Conservation (phyloP, 2,797 vertebrate species). For the Enteromius fasciolatus region DNA sequence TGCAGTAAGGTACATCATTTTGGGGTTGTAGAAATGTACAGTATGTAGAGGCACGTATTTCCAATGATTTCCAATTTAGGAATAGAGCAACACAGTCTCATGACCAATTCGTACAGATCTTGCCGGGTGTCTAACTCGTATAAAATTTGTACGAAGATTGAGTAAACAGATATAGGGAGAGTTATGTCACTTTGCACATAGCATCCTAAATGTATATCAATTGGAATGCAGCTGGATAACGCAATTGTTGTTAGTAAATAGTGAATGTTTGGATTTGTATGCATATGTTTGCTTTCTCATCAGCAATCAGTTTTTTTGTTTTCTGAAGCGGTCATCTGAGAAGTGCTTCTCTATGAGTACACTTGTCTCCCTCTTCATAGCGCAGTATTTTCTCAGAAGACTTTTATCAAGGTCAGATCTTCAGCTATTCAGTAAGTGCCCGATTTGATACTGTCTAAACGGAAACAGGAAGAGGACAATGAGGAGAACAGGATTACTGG, state of each 20-base stretch:
- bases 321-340: not conserved
- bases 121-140: too few species aligned
- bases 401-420: slow-evolving; percentile 36
- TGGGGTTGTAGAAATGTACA: too few species aligned
- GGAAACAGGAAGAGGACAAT: slow-evolving; percentile 46
- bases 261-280: not conserved
- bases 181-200: too few species aligned
- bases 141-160: too few species aligned
- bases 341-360: not conserved
- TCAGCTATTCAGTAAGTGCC: slow-evolving; percentile 4
- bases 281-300: not conserved
- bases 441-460: not conserved
- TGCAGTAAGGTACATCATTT: too few species aligned
- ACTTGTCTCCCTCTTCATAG: not conserved
- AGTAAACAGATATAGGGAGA: too few species aligned
- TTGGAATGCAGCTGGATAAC: not conserved
- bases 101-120: too few species aligned
- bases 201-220: not conserved
- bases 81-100: too few species aligned
- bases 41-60: too few species aligned
- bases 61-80: too few species aligned
- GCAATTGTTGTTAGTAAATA: not conserved
- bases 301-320: not conserved
- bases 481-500: slow-evolving; percentile 57
- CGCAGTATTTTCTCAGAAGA: not conserved